Percentiles rank a stretch among this genome's conserved stretches.
phyloP scores from a whole-genome alignment of 92 coral and sea anemone species.

The Palythoa caribaeorum region DNA sequence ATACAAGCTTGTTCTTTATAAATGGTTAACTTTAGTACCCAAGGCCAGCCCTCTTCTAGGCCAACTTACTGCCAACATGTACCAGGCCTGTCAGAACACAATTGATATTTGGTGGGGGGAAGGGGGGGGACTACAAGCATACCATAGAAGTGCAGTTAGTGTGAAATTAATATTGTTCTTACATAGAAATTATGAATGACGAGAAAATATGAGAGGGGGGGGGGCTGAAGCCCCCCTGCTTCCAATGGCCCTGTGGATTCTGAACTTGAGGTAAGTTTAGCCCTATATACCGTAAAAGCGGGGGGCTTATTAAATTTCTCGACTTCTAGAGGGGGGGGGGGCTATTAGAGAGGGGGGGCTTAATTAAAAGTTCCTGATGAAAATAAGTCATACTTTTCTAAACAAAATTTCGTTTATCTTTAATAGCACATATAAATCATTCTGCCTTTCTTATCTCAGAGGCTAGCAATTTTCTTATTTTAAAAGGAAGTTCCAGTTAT shows the following conservation, averaged over 20 bases:
- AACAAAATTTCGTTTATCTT: no score
- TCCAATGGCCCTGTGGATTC: conserved; percentile 13
- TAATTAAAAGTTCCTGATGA: no score
- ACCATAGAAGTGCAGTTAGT: conserved; percentile 23
- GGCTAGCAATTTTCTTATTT: no score
- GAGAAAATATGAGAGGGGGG: conserved; percentile 15
- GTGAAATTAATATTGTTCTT: conserved; percentile 23
- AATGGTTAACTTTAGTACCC: conserved; percentile 31
- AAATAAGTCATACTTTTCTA: no score
- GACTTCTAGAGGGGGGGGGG: no score
- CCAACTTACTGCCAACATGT: conserved; percentile 31
- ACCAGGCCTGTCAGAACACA: conserved; percentile 36
- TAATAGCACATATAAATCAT: no score
- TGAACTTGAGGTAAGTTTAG: conserved; percentile 15
- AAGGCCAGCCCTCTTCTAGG: conserved; percentile 41
- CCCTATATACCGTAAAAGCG: no score
- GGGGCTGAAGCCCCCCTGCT: conserved; percentile 22
- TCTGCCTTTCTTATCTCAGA: no score
- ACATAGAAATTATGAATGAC: conserved; percentile 19
- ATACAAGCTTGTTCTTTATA: conserved; percentile 35
- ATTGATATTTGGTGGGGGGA: conserved; percentile 3
- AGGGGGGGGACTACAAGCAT: conserved; percentile 10
- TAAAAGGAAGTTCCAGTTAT: no score
- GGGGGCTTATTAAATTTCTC: no score
- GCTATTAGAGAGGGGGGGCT: no score